Evolutionary conservation across 2,888 invertebrate genomes (phyloP), one percentile per base, ranked within the genome.

Genomic region (Pediacus dermestoides): DNA sequence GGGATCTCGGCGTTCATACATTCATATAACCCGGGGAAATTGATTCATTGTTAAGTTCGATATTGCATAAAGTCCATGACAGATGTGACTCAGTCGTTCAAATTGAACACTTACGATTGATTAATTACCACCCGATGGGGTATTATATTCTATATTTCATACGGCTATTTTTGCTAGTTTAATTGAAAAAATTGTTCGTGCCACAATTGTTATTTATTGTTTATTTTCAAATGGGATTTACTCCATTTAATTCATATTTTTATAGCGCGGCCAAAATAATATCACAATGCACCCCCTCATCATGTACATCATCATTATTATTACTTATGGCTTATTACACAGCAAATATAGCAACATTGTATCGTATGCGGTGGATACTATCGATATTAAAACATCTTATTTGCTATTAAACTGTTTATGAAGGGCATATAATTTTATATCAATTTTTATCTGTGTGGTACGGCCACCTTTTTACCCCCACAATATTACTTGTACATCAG

Each of bases 41-140:
- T 54, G 52, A 54, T 55, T 55, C 55, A 55, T 55, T 55, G 55
- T 55, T 53, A 52, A 54, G 52, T 46, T 50, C 49, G 52, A 54
- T 53, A 55, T 55, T 52, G 52, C 52, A 50, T 49, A 51, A 50
- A 55, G 53, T 51, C 50, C 41, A 43, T 54, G 55, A 55, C 55
- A 54, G 55, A 55, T 55, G 55, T 52, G 55, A 50, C 52, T 55
- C 55, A 47, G 47, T 51, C 50, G 44, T 42, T 49, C 50, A 44
- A 49, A 49, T 48, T 40, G 35, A 48, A 42, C 36, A 23, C 44
- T 52, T 51, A 50, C 44, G 44, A 44, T 36, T 53, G 49, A 53
- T 53, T 55, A 49, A 48, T 52, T 43, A 44, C 45, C 47, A 44
- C 50, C 48, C 46, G 45, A 48, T 43, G 46, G 44, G 48, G 44